Evolutionary conservation across 2,888 invertebrate species (phyloP).

Genomic region (Bimastos eiseni): DNA sequence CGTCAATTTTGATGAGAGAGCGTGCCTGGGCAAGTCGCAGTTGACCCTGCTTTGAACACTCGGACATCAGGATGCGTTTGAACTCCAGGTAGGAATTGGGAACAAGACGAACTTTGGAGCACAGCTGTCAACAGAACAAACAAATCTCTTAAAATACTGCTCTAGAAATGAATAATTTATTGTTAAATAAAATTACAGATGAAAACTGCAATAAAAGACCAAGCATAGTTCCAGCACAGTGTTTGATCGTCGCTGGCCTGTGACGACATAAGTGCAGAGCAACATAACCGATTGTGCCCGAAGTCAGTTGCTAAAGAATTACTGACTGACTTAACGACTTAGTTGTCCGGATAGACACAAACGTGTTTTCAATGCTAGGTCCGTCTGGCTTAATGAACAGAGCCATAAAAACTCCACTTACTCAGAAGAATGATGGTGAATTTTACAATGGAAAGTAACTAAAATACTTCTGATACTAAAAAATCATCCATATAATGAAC

Average conservation of each 20-base stretch:
- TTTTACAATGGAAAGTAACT: background rate
- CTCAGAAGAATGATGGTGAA: background rate
- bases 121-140: conserved; percentile 65
- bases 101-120: conserved; percentile 75
- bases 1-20: conserved; percentile 84
- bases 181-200: background rate
- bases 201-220: background rate
- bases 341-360: too few species aligned
- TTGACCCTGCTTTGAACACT: conserved; percentile 75
- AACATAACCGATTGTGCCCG: background rate
- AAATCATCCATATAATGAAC: too few species aligned
- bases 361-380: too few species aligned
- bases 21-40: conserved; percentile 81
- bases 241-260: background rate
- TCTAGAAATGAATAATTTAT: background rate
- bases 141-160: background rate
- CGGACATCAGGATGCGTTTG: conserved; percentile 74
- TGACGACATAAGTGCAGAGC: background rate
- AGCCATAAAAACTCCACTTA: background rate
- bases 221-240: too few species aligned
- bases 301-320: too few species aligned
- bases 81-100: conserved; percentile 80
- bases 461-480: too few species aligned
- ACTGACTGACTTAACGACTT: too few species aligned
- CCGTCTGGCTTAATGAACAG: too few species aligned